Conservation (phyloP, 2,888 invertebrate genomes). For the Helleia helle region DNA sequence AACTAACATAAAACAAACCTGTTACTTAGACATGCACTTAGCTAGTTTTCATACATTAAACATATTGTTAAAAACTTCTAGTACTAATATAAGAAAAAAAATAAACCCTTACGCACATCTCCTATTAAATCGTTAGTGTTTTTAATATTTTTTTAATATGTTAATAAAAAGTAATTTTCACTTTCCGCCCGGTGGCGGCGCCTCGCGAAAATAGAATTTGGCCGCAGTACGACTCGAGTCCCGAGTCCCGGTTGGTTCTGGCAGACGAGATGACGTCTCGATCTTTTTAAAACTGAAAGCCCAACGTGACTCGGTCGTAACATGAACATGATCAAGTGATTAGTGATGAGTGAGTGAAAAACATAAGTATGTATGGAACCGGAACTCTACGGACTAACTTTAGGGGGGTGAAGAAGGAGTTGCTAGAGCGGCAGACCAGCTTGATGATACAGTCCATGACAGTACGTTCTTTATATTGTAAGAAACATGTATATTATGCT, state of each 20-base stretch:
- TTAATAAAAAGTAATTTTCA: conserved; percentile 30
- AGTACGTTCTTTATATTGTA: conserved; percentile 71
- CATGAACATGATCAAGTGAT: conserved; percentile 17
- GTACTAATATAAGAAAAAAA: no score
- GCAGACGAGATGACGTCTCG: conserved; percentile 56
- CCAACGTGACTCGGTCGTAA: neutral
- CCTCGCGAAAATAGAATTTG: conserved; percentile 72
- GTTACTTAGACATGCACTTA: no score
- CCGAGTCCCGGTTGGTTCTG: conserved; percentile 50
- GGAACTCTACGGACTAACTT: conserved; percentile 78
- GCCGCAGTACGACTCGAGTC: conserved; percentile 59
- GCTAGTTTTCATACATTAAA: no score
- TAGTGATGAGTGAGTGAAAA: conserved; percentile 29
- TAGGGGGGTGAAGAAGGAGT: conserved; percentile 85
- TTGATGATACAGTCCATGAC: conserved; percentile 85
- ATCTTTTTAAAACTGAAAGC: neutral
- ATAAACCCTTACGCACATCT: no score
- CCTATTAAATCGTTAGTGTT: no score
- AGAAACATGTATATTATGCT: neutral
- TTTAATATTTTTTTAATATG: no score
- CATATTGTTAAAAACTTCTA: no score
- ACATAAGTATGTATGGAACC: conserved; percentile 61
- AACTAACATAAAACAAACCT: no score
- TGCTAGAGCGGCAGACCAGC: conserved; percentile 81
- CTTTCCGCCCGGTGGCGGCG: conserved; percentile 61